Conservation (phyloP, 2,113 vertebrate species). For the Coracopsis vasa region DNA sequence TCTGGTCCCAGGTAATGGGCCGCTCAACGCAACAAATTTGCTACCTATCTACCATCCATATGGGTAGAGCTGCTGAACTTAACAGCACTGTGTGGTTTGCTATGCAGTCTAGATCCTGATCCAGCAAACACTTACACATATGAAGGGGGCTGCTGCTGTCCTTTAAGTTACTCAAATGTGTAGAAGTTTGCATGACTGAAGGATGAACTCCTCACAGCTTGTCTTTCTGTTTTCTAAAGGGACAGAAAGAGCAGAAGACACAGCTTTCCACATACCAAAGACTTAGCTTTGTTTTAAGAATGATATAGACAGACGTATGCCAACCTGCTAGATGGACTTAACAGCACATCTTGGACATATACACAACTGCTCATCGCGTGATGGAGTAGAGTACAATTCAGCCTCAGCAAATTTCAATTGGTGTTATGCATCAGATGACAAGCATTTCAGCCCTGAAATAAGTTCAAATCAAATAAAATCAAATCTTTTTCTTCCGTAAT, state of each 20-base stretch:
- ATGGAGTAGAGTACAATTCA: not conserved
- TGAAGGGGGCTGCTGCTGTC: not conserved
- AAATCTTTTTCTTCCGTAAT: not conserved
- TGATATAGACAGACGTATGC: accelerated
- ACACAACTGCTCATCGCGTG: not conserved
- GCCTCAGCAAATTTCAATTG: not conserved
- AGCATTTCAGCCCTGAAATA: not conserved
- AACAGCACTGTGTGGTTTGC: not conserved
- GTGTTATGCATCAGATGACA: not conserved
- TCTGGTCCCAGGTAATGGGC: not conserved
- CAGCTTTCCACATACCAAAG: accelerated
- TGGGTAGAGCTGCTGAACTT: not conserved
- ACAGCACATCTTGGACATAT: not conserved
- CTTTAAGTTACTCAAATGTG: not conserved
- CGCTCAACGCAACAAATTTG: not conserved
- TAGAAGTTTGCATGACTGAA: not conserved
- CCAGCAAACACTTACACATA: accelerated
- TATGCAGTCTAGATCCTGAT: no score
- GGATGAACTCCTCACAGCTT: not conserved
- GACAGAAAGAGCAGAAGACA: not conserved
- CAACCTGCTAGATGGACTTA: not conserved
- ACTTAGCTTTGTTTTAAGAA: not conserved
- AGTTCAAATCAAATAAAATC: not conserved
- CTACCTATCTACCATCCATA: accelerated
- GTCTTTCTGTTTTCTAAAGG: not conserved